Conservation (phyloP, 2,113 vertebrate genomes). For the Gymnobelideus leadbeateri region DNA sequence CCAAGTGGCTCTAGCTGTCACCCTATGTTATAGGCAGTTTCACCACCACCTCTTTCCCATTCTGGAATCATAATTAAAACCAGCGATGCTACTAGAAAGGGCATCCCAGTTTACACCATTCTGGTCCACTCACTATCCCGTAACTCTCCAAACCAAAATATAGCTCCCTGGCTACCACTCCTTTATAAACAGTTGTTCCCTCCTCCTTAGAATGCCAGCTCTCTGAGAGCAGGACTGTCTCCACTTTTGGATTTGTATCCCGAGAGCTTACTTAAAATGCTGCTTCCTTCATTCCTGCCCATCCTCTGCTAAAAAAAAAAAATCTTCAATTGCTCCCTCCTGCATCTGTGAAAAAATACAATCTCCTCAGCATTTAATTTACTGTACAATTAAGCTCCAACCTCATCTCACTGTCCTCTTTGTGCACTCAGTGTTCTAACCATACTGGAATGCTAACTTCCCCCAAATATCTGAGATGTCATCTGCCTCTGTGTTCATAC, state of each 20-base stretch:
- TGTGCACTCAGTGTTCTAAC: background rate
- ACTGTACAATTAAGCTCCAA: background rate
- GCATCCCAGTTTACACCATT: background rate
- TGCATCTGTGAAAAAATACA: background rate
- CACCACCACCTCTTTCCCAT: background rate
- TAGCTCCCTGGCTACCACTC: background rate
- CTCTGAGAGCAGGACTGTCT: background rate
- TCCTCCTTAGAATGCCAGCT: background rate
- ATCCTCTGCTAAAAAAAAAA: background rate
- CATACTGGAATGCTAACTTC: background rate
- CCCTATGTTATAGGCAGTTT: background rate
- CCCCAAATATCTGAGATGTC: background rate
- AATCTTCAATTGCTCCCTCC: background rate
- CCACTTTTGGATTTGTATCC: background rate
- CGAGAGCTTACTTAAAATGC: background rate
- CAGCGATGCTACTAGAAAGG: background rate
- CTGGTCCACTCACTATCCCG: background rate
- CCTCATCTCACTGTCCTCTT: background rate
- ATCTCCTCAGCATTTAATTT: background rate
- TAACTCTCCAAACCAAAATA: background rate
- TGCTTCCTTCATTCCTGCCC: background rate
- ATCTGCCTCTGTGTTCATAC: background rate
- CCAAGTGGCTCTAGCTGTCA: background rate
- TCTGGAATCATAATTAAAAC: background rate
- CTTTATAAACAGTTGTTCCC: background rate